Base-by-base conservation (phyloP, 2,888 invertebrate genomes). In the Polia nebulosa region DNA sequence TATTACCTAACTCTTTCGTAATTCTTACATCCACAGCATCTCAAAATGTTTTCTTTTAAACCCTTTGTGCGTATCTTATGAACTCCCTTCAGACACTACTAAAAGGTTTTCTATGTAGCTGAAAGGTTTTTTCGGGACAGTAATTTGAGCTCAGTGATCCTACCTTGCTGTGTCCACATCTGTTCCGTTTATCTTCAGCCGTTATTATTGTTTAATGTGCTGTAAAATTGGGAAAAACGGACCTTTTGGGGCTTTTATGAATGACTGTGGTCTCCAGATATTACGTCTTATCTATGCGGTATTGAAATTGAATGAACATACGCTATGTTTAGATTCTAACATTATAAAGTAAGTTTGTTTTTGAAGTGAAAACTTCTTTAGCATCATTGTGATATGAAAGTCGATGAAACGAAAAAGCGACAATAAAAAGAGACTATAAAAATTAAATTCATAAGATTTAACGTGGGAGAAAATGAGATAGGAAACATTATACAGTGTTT, bases 61-160 rank as follows among this genome's bases (percentile, higher is more conserved):
- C 52, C 77, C 78, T 72, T 60, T 58, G 62, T 44, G 62, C 69
- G 44, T 53, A 55, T 51, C 25, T 57, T 61, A 57, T 36, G 22
- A 53, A n/a, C 25, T 44, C 45, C 51, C 51, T 25, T 57, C 32
- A 60, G 52, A 77, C 29, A 36, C 41, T 59, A 47, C 20, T 79
- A 87, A 89, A 86, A 87, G 84, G 85, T 83, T 88, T 87, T 86
- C 71, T 84, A 78, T 88, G 86, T 89, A 79, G 56, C 60, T 76
- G 69, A 81, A 86, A 84, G 82, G 83, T 78, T 86, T 83, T 82
- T 83, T 81, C 64, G 73, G 84, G 67, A 68, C 72, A 56, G 72
- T 74, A 80, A 80, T 85, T 83, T 80, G 73, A 78, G 76, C 71
- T 56, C 58, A 80, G 81, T 41, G 71, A 57, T 57, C 32, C 29